These are phyloP conservation scores for Hydra vulgaris DNA, from an alignment of 30 jellyfish, hydroid and myxozoan species.

Conservation along the genomic window DNA sequence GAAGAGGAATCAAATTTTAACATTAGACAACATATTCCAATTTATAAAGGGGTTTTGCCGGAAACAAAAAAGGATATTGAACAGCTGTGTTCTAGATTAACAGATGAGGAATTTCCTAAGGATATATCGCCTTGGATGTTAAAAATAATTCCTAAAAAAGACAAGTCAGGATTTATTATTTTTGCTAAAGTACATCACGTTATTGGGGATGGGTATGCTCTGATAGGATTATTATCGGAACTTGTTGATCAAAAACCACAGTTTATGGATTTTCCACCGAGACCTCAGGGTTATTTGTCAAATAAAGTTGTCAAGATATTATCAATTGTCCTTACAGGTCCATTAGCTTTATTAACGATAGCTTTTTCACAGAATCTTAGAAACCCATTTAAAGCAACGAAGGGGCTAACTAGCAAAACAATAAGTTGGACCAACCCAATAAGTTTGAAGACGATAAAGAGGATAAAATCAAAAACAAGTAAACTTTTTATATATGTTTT, in stretches of 20 bases:
- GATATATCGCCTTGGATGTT: conserved; percentile 90
- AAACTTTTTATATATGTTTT: conserved; percentile 10
- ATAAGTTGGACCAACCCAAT: conserved; percentile 88
- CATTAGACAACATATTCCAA: conserved; percentile 65
- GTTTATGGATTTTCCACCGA: conserved; percentile 48
- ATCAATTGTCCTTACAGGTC: conserved; percentile 87
- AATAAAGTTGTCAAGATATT: conserved; percentile 51
- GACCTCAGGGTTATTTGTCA: conserved; percentile 59
- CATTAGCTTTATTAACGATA: conserved; percentile 58
- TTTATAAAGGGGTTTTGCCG: conserved; percentile 33
- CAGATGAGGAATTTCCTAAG: conserved; percentile 40
- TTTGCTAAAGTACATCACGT: conserved; percentile 74
- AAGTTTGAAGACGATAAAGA: conserved; percentile 41
- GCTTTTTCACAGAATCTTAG: conserved; percentile 51
- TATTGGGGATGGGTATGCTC: conserved; percentile 97
- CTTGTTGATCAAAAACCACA: conserved; percentile 85
- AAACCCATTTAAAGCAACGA: conserved; percentile 74
- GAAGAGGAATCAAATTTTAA: conserved; percentile 67
- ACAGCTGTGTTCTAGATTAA: conserved; percentile 35
- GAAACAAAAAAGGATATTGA: conserved; percentile 59
- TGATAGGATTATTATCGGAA: conserved; percentile 78
- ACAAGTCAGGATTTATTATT: conserved; percentile 43
- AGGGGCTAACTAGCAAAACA: conserved; percentile 58
- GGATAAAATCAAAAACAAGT: conserved; percentile 65
- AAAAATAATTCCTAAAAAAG: conserved; percentile 40